A percentile compares a stretch with the other conserved stretches of the same genome.
Evolutionary conservation across 2,888 invertebrate species (phyloP).

Genomic region (Athalia circularis): DNA sequence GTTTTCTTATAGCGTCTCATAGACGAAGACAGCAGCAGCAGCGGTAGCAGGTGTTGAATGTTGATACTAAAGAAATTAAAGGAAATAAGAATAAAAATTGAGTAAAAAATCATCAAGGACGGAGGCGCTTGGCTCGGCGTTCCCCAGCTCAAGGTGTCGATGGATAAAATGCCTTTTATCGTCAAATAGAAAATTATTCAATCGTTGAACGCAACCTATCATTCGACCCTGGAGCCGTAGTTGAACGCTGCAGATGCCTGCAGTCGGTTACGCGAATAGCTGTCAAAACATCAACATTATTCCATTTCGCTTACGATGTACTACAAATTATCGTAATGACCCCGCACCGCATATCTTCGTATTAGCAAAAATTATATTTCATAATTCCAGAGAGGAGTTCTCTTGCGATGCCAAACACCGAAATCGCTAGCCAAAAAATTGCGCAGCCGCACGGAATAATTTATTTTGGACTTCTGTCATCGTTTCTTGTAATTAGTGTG

Average conservation of each 20-base stretch:
- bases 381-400: too few species aligned
- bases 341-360: too few species aligned
- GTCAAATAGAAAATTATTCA: not conserved
- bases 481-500: too few species aligned
- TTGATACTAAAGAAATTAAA: conserved; percentile 1
- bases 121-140: not conserved
- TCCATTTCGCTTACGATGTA: not conserved
- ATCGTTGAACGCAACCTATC: not conserved
- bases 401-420: too few species aligned
- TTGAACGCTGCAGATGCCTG: not conserved
- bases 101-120: not conserved
- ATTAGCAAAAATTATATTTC: too few species aligned
- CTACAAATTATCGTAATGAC: too few species aligned
- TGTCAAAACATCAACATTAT: not conserved
- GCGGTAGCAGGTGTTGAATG: not conserved
- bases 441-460: too few species aligned
- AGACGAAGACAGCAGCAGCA: not conserved
- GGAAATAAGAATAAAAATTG: not conserved
- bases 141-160: not conserved
- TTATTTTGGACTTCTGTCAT: too few species aligned
- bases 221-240: not conserved
- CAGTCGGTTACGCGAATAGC: not conserved
- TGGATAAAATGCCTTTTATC: not conserved
- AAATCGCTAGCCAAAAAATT: too few species aligned
- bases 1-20: not conserved